A percentile compares a stretch with the other conserved stretches of the same genome.
Conservation (phyloP, 2,113 vertebrate genomes). For the Phrynosoma platyrhinos region DNA sequence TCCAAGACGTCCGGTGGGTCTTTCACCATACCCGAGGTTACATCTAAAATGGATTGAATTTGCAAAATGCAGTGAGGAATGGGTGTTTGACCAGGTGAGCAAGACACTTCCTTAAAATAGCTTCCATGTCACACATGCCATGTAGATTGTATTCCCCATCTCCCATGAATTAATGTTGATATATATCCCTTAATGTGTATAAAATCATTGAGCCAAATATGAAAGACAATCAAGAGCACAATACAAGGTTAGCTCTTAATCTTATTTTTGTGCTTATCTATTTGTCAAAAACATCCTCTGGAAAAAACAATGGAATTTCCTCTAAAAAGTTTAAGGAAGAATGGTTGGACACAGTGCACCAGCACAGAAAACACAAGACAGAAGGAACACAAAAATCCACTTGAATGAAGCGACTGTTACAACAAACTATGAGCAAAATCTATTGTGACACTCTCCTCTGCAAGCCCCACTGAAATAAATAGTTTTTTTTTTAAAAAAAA, state of each 20-base stretch:
- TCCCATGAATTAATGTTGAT: conserved; percentile 43
- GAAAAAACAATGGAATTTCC: conserved; percentile 57
- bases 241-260: conserved; percentile 56
- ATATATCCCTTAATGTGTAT: conserved; percentile 45
- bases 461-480: conserved; percentile 23
- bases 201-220: conserved; percentile 36
- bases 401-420: conserved; percentile 76
- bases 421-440: conserved; percentile 59
- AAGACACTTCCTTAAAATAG: conserved; percentile 89
- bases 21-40: conserved; percentile 99
- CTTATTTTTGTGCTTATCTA: conserved; percentile 50
- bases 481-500: neutral
- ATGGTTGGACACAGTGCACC: conserved; percentile 85
- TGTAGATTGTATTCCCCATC: conserved; percentile 64
- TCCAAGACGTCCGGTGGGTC: conserved; percentile 99
- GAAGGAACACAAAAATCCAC: conserved; percentile 89
- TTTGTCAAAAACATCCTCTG: conserved; percentile 55
- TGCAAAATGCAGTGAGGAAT: conserved; percentile 99
- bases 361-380: conserved; percentile 83
- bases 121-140: conserved; percentile 97
- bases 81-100: conserved; percentile 99
- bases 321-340: conserved; percentile 76
- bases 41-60: conserved; percentile 99
- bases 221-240: conserved; percentile 52
- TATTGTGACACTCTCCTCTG: conserved; percentile 7